Evolutionary conservation across 2,113 vertebrate genomes (phyloP).

Genomic region (Sphyrna mokarran): DNA sequence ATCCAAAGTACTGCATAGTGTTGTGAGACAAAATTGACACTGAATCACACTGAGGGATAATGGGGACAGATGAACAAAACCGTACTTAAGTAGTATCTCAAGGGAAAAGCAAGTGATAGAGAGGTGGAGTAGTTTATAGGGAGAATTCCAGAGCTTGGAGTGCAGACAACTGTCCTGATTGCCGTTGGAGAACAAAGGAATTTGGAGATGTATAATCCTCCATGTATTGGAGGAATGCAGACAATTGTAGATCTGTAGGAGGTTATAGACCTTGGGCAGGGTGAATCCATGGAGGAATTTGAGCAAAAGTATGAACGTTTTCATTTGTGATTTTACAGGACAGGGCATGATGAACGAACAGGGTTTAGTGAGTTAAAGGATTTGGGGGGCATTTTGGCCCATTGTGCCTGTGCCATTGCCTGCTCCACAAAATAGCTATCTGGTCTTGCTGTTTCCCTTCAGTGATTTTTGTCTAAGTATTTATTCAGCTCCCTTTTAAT

Average conservation of each 20-base stretch:
- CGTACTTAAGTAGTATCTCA: not conserved
- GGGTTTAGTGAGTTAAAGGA: not conserved
- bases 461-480: too few relatives aligned
- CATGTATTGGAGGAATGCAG: not conserved
- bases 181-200: not conserved
- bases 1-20: not conserved
- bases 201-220: not conserved
- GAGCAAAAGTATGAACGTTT: not conserved
- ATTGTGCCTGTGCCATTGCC: not conserved
- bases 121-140: not conserved
- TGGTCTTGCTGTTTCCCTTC: not conserved
- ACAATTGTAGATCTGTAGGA: not conserved
- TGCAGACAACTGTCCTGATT: not conserved
- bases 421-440: not conserved
- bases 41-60: not conserved
- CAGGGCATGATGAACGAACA: not conserved
- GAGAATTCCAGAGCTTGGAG: not conserved
- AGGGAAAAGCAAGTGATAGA: not conserved
- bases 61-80: not conserved
- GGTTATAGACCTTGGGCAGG: not conserved
- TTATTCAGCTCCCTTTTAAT: too few relatives aligned
- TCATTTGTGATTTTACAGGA: not conserved
- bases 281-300: not conserved
- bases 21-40: not conserved
- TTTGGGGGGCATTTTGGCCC: not conserved